Conservation (phyloP, 2,797 vertebrate genomes). For the Ispidina lecontei region DNA sequence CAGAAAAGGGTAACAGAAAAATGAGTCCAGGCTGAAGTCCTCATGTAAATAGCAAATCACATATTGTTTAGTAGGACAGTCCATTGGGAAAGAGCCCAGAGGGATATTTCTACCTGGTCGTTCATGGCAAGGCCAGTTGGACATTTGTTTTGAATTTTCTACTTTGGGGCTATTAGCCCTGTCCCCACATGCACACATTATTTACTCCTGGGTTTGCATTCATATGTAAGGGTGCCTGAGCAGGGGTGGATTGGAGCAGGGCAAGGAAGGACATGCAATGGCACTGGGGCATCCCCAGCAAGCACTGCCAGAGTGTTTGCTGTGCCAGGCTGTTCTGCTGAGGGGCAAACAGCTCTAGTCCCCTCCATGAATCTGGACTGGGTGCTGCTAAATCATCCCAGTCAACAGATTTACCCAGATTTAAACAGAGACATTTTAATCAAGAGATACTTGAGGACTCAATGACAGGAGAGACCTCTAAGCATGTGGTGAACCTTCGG, state of each 20-base stretch:
- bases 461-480: background rate
- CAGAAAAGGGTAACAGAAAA: slow-evolving; percentile 6
- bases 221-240: background rate
- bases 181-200: background rate
- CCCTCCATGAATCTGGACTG: fast-evolving
- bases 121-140: background rate
- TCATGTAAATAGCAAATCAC: slow-evolving; percentile 22
- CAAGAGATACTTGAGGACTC: background rate
- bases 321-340: background rate
- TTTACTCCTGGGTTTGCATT: background rate
- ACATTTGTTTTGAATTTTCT: background rate
- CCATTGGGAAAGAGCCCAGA: slow-evolving; percentile 49
- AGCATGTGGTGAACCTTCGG: background rate
- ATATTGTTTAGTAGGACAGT: background rate
- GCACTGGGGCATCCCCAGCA: background rate
- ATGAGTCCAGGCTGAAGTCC: slow-evolving; percentile 54
- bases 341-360: background rate
- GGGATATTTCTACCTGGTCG: background rate
- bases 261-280: background rate
- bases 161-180: too few relatives aligned
- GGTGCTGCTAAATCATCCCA: background rate
- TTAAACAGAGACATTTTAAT: background rate
- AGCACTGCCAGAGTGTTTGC: background rate
- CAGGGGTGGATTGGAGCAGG: background rate
- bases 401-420: background rate